phyloP scores from a whole-genome alignment of 1,140 invertebrate genomes.

The Drosophila carrolli region DNA sequence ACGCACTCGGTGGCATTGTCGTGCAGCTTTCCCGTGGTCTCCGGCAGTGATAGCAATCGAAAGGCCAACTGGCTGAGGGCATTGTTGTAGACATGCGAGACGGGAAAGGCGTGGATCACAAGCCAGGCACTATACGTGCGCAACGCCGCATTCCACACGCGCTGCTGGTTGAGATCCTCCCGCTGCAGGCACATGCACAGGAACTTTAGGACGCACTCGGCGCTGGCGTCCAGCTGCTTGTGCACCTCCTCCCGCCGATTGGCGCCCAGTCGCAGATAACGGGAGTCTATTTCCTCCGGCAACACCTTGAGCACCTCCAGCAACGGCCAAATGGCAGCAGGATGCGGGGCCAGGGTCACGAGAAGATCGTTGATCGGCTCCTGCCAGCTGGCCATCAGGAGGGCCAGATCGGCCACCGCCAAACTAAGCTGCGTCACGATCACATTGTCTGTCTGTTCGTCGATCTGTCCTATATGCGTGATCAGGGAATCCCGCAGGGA shows the following conservation, averaged over 20 bases:
- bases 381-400: constrained; percentile 98
- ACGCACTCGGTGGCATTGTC: constrained; percentile 96
- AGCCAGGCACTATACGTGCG: constrained; percentile 93
- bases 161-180: constrained; percentile 85
- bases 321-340: constrained; percentile 90
- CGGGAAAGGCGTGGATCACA: constrained; percentile 89
- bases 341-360: constrained; percentile 88
- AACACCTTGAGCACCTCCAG: constrained; percentile 96
- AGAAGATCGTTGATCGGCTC: constrained; percentile 94
- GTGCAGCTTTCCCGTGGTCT: constrained; percentile 90
- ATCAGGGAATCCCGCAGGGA: constrained; percentile 96
- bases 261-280: constrained; percentile 93
- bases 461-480: constrained; percentile 94
- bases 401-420: constrained; percentile 95
- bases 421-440: constrained; percentile 97
- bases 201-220: constrained; percentile 89
- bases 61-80: constrained; percentile 89
- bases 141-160: constrained; percentile 87
- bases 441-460: constrained; percentile 91
- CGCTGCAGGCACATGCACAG: constrained; percentile 89
- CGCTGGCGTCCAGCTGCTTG: constrained; percentile 89
- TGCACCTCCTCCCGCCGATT: constrained; percentile 94
- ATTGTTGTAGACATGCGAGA: constrained; percentile 88
- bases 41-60: constrained; percentile 87
- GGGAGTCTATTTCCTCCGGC: constrained; percentile 97